Base-by-base conservation (phyloP, 2,888 invertebrate species). In the Conus canariensis region DNA sequence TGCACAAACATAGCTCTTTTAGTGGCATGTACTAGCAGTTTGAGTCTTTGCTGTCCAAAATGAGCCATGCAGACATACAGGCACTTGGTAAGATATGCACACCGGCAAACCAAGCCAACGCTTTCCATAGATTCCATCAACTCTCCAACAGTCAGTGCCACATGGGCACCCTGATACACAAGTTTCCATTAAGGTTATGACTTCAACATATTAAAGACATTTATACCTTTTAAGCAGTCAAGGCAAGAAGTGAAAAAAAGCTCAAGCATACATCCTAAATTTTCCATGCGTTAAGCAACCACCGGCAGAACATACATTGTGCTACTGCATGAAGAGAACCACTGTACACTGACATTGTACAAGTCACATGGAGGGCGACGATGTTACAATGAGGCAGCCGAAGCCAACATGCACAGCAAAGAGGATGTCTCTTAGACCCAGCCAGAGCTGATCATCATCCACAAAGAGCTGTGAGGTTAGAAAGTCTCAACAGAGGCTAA, bases 201-300 rank as follows among this genome's bases (percentile, higher is more conserved):
- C 25, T 77, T 77, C 30, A 10, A 10, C 7, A 30, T 77, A 77
- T 74, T 19, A 74, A n/a, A 74, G 9, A 74, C 16, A 74, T n/a
- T 9, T 16, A 80, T 9, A 80, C 77, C 74, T 6, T n/a, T 80
- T 12, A 80, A 80, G 77, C 77, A 80, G 30, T 83, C 56, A 45
- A 82, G 80, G 56, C 56, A 82, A 82, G 56, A 19, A n/a, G 25
- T 77, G 77, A 77, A 82, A 22, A 83, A 56, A 83, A 83, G 58
- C 56, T 22, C 56, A 83, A 58, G 82, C 82, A 58, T 56, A 58
- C 82, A 83, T 83, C 58, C 22, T 58, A 83, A 22, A 19, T 3
- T 9, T 19, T 77, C 12, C 77, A 77, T 10, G 30, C 77, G 10
- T 30, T 7, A 77, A 77, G 77, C 77, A 77, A 19, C 82, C 82